Base-by-base conservation (phyloP, 1,140 invertebrate species). In the Coenobita brevimanus region DNA sequence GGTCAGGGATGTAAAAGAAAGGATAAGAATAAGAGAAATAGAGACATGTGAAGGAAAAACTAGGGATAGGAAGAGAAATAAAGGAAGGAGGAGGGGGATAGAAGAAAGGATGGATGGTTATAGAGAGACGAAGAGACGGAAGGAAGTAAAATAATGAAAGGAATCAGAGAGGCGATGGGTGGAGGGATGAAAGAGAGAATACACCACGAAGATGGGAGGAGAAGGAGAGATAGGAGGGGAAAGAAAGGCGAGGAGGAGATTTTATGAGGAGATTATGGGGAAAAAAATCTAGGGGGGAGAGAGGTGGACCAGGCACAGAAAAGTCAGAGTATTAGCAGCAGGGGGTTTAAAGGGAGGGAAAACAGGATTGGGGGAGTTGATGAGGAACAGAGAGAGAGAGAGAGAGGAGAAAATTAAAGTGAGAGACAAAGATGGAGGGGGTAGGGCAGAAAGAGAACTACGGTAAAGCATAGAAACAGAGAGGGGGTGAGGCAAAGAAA, bases 301-400 rank as follows among this genome's bases (percentile, higher is more conserved):
- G 33, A 21, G 33, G 21, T 6, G 21, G 33, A 30, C n/a, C n/a
- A 64, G 62, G 33, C n/a, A 64, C n/a, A 64, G 4, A 64, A 30
- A 64, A 30, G 33, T 27, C 8, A 36, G 38, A 36, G 38, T 27
- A 69, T 27, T 33, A 36, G 38, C 30, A 69, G 64, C 30, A 36
- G 38, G 64, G 38, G 64, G 38, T 27, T 33, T 30, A 71, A 38
- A 71, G 67, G 41, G 67, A 71, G 67, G 41, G 67, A 71, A 38
- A 71, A 38, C 36, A 38, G 41, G 67, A 71, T 30, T 38, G 67
- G 41, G 67, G 41, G 73, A 76, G 73, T 41, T 24, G 50, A 50
- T 30, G 41, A 43, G 75, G 36, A 50, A 43, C 41, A 43, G 75
- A 27, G 41, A 43, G 75, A 54, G 75, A 78, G 75, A 54, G 75